A percentile compares a stretch with the other conserved stretches of the same genome.
Conservation (phyloP, 2,113 vertebrate genomes). For the Callithrix jacchus region DNA sequence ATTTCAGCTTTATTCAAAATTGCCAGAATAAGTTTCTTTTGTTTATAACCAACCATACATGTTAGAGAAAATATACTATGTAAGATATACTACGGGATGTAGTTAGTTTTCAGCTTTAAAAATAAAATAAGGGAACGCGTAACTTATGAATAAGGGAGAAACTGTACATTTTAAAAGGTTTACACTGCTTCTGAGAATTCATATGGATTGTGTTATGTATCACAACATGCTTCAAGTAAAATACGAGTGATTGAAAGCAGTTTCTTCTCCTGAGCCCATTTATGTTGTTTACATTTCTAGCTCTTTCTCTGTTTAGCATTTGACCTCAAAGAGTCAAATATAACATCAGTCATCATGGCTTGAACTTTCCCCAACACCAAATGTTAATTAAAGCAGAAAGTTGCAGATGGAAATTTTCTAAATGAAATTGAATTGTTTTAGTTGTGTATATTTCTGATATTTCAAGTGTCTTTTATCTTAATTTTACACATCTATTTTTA, state of each 20-base stretch:
- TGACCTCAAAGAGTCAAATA: slow-evolving; percentile 32
- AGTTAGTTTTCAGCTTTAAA: background rate
- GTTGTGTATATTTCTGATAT: background rate
- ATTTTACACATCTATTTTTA: background rate
- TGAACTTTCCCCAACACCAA: background rate
- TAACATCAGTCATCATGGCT: background rate
- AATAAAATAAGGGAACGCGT: background rate
- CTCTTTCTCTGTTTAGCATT: background rate
- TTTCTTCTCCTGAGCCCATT: background rate
- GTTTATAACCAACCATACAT: background rate
- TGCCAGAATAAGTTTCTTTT: background rate
- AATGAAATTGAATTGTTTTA: background rate
- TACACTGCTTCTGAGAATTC: background rate
- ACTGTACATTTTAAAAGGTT: background rate
- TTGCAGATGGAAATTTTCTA: background rate
- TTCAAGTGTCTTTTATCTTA: background rate
- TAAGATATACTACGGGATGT: background rate
- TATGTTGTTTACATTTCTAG: background rate
- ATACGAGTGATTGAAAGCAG: background rate
- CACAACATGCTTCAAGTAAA: background rate
- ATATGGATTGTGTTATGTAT: background rate
- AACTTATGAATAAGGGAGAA: background rate
- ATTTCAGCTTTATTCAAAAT: background rate
- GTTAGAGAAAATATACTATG: background rate
- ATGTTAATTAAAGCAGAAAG: slow-evolving; percentile 18